phyloP scores from a whole-genome alignment of 2,888 invertebrate genomes.

The Autographa pulchrina region DNA sequence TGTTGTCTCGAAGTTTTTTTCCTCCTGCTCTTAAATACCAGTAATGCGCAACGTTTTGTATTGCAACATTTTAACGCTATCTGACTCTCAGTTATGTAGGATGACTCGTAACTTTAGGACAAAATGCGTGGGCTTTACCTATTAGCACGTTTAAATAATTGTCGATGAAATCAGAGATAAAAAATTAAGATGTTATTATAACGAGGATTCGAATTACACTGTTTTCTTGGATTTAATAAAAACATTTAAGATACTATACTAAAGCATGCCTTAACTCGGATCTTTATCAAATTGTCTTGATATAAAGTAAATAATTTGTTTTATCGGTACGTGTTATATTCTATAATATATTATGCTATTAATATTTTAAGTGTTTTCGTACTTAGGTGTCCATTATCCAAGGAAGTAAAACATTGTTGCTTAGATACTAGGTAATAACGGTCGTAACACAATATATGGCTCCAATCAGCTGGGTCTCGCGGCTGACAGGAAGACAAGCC shows the following conservation, averaged over 20 bases:
- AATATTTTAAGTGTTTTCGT: neutral
- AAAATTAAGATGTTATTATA: neutral
- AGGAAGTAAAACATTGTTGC: neutral
- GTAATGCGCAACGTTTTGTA: constrained; percentile 58
- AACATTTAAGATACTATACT: neutral
- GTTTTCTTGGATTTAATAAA: neutral
- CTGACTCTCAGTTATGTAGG: constrained; percentile 33
- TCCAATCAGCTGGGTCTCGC: constrained; percentile 9
- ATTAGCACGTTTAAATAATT: neutral
- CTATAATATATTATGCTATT: neutral
- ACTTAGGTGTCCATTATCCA: neutral
- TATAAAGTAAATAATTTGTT: neutral
- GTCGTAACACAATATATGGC: constrained; percentile 18
- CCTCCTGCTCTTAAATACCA: constrained; percentile 55
- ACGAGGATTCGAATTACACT: neutral
- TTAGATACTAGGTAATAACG: constrained; percentile 27
- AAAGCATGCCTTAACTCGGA: neutral
- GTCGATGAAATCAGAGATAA: neutral
- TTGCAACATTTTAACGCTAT: constrained; percentile 51
- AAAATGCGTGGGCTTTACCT: constrained; percentile 9
- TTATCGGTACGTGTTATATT: neutral
- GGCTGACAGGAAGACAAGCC: constrained; percentile 3
- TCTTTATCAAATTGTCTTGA: neutral
- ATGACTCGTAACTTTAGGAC: constrained; percentile 37
- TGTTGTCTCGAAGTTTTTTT: constrained; percentile 63